Conservation (phyloP, 2,797 vertebrate genomes). For the Numenius phaeopus region DNA sequence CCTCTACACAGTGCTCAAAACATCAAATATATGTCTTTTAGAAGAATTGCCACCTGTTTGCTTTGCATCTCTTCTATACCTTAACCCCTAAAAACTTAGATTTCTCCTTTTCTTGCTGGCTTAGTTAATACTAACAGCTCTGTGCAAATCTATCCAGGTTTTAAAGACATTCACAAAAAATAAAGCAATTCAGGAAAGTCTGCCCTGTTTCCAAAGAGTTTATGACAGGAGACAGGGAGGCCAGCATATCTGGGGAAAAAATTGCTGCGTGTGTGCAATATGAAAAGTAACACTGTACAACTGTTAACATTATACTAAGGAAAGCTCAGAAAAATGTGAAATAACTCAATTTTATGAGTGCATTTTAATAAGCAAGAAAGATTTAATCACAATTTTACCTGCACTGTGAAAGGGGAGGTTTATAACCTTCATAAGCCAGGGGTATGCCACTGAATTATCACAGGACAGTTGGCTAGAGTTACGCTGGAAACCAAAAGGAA, state of each 20-base stretch:
- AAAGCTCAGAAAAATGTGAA: not conserved
- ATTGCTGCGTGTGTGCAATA: not conserved
- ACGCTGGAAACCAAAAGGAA: not conserved
- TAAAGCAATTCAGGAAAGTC: not conserved
- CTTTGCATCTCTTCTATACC: not conserved
- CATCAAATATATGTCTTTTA: not conserved
- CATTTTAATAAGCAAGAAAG: slow-evolving; percentile 46
- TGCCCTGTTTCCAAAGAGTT: not conserved
- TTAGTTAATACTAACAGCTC: not conserved
- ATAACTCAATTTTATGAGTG: not conserved
- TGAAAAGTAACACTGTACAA: not conserved
- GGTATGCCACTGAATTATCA: not conserved
- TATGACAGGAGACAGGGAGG: not conserved
- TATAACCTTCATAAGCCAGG: not conserved
- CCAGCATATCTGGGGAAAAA: not conserved
- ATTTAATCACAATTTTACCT: not conserved
- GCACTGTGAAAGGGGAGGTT: not conserved
- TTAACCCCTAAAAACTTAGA: not conserved
- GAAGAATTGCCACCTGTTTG: not conserved
- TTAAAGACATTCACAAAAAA: not conserved
- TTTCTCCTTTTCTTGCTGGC: not conserved
- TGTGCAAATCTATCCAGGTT: not conserved
- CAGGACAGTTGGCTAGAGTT: not conserved
- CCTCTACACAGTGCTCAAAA: not conserved
- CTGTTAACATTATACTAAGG: not conserved